A percentile compares a stretch with the other conserved stretches of the same genome.
phyloP scores from a whole-genome alignment of 2,113 vertebrate species.

The Glaucidium brasilianum region DNA sequence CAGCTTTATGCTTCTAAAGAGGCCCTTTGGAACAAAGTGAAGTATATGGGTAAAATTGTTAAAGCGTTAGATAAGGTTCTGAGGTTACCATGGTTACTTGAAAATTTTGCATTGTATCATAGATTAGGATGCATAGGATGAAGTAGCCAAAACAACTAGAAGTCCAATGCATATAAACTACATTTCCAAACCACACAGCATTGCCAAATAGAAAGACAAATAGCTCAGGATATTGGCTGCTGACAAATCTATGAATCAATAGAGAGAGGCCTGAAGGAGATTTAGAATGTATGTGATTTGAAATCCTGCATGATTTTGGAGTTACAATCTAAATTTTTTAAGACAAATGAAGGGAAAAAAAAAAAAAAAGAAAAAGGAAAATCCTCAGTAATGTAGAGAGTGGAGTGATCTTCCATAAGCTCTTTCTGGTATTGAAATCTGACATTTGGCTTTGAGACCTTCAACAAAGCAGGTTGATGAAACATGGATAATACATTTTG shows the following conservation, averaged over 20 bases:
- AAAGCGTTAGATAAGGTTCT: slow-evolving; percentile 44
- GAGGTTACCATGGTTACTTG: slow-evolving; percentile 74
- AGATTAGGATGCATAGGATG: slow-evolving; percentile 65
- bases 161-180: slow-evolving; percentile 43
- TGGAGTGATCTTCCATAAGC: not conserved
- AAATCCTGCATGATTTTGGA: not conserved
- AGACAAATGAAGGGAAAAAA: not conserved
- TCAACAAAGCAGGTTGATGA: slow-evolving; percentile 47
- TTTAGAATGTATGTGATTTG: not conserved
- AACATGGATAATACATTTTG: not conserved
- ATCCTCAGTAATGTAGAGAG: not conserved
- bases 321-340: slow-evolving; percentile 12
- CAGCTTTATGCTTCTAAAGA: slow-evolving; percentile 53
- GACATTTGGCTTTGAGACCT: slow-evolving; percentile 30
- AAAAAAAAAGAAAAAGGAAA: not conserved
- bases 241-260: slow-evolving; percentile 37
- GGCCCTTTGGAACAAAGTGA: slow-evolving; percentile 40
- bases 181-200: not conserved
- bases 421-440: slow-evolving; percentile 19
- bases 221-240: slow-evolving; percentile 10
- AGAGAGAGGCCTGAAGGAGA: not conserved
- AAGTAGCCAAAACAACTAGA: slow-evolving; percentile 63
- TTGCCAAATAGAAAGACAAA: slow-evolving; percentile 32
- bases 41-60: slow-evolving; percentile 51
- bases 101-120: slow-evolving; percentile 59